Evolutionary conservation across 2,888 invertebrate genomes (phyloP), one percentile per base, ranked within the genome.

Genomic region (Gymnoscelis rufifasciata): DNA sequence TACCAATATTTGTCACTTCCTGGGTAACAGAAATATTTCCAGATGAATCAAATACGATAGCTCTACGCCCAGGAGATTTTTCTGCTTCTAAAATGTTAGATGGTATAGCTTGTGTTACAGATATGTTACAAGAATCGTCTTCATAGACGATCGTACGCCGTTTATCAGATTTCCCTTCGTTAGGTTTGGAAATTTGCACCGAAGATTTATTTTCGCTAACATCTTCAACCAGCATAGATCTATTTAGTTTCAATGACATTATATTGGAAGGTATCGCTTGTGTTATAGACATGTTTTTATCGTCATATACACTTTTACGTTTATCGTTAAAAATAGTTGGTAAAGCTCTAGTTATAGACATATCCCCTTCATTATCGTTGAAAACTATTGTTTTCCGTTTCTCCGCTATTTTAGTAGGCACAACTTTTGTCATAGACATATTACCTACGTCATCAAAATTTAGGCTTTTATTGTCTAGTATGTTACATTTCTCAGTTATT

Each of bases 11-110:
- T 1, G 70, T 56, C 12, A 74, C 37, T 2, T 59, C 61, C 57
- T 72, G 60, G 1, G 71, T 68, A 8, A 72, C 47, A 6, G 69
- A 71, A n/a, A 72, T 54, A 35, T 71, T 52, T 0, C 60, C 62
- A 12, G 51, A 7, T 65, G 60, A 28, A 56, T 62, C 59, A 41
- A 51, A 59, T 3, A 54, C 39, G n/a, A 60, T 39, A 1, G 62
- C 60, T 39, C 40, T 60, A 19, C 47, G 47, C 50, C 52, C 54
- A 29, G 49, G n/a, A 33, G 15, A 31, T 12, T 12, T 15, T 39
- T 30, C 30, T 24, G 23, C 30, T 7, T 43, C 19, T 13, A 48
- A 28, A 24, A 57, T 41, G 38, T 50, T 57, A 3, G 45, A 42
- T 4, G 44, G 56, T 7, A 64, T 29, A 1, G 51, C 57, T 39